These are phyloP conservation scores for Acanthurus tractus DNA, from an alignment of 2,797 vertebrate genomes.

Conservation along the genomic window DNA sequence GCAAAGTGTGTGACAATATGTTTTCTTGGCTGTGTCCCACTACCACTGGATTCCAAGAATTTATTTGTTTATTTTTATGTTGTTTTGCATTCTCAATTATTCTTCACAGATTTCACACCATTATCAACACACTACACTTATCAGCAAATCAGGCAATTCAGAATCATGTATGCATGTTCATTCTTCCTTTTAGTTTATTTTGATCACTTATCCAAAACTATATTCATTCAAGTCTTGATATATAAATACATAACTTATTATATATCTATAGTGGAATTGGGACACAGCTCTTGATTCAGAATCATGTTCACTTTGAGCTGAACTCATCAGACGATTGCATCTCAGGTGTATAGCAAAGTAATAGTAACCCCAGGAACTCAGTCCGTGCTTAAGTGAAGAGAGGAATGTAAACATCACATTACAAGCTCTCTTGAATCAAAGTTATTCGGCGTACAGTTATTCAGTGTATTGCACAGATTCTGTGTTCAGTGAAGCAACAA, in stretches of 20 bases:
- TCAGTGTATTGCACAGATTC: background rate
- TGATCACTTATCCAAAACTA: background rate
- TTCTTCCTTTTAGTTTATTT: background rate
- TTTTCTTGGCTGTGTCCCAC: constrained; percentile 13
- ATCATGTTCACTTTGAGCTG: background rate
- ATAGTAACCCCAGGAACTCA: background rate
- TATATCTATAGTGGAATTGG: background rate
- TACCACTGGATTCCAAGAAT: background rate
- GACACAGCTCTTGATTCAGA: background rate
- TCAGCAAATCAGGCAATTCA: background rate
- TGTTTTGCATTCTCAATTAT: background rate
- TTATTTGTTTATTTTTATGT: background rate
- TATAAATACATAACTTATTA: background rate
- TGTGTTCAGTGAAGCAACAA: background rate
- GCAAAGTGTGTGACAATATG: constrained; percentile 8
- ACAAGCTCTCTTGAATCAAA: background rate
- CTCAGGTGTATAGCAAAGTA: background rate
- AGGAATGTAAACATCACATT: constrained; percentile 3
- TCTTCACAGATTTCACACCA: background rate
- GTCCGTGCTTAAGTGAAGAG: background rate
- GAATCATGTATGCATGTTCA: background rate
- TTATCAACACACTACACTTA: background rate
- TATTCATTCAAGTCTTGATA: background rate
- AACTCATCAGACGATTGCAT: background rate
- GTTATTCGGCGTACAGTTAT: background rate